Conservation (phyloP, 2,888 invertebrate species). For the Nezara viridula region DNA sequence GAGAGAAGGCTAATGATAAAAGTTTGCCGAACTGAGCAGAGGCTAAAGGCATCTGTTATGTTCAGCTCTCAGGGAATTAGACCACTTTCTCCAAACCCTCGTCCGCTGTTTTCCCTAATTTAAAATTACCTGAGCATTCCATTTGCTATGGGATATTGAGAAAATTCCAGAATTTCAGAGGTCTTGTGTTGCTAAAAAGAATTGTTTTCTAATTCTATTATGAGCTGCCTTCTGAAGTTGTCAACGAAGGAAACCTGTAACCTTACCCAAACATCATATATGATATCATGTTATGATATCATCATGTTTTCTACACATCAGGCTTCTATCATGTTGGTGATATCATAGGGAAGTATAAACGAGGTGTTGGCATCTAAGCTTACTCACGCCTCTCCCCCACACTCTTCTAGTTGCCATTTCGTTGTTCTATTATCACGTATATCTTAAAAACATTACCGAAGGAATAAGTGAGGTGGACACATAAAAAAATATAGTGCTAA, state of each 20-base stretch:
- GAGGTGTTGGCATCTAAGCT: background rate
- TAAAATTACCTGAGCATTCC: conserved; percentile 42
- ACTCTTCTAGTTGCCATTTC: too few relatives aligned
- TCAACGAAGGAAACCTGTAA: background rate
- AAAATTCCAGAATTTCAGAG: background rate
- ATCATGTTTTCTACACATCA: background rate
- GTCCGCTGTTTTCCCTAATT: background rate
- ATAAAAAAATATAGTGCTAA: too few relatives aligned
- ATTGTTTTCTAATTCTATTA: too few relatives aligned
- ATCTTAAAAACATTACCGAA: too few relatives aligned
- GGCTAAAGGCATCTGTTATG: conserved; percentile 40
- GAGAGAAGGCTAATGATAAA: conserved; percentile 39
- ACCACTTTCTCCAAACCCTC: background rate
- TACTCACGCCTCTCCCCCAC: background rate
- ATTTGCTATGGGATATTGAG: background rate
- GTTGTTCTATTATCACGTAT: too few relatives aligned
- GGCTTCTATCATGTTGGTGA: background rate
- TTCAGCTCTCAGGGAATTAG: background rate
- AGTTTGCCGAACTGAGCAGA: conserved; percentile 19
- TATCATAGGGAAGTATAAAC: background rate
- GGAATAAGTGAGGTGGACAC: too few relatives aligned
- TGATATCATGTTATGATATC: background rate
- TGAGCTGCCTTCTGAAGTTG: background rate
- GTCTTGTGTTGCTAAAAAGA: background rate
- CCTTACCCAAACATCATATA: background rate